Conservation (phyloP, 2,888 invertebrate species). For the Dasypolia templi region DNA sequence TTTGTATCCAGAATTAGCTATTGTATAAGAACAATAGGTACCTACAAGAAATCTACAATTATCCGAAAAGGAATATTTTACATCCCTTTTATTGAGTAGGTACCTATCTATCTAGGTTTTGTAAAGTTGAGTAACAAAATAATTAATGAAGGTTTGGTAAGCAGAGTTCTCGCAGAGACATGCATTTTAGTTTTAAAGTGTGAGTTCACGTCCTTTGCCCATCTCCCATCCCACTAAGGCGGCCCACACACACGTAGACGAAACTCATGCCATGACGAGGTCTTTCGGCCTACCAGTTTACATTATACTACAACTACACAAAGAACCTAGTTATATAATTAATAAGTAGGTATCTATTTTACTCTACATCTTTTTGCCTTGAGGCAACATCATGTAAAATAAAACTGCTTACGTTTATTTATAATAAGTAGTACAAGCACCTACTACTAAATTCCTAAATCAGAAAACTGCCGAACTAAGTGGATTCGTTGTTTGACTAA, state of each 20-base stretch:
- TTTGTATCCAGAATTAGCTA: constrained; percentile 24
- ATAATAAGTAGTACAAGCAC: not conserved
- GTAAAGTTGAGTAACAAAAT: not conserved
- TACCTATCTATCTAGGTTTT: too few species aligned
- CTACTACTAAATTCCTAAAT: not conserved
- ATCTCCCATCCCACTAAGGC: too few species aligned
- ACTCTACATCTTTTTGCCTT: not conserved
- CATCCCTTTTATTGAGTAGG: not conserved
- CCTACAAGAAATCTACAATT: constrained; percentile 25
- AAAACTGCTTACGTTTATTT: not conserved
- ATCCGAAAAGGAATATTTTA: not conserved
- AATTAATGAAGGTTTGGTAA: not conserved
- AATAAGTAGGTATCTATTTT: not conserved
- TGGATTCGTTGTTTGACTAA: constrained; percentile 11
- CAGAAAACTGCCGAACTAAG: not conserved
- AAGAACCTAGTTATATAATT: not conserved
- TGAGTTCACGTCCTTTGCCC: not conserved
- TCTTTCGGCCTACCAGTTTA: not conserved
- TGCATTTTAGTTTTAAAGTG: not conserved
- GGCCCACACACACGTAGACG: not conserved
- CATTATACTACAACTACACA: too few species aligned
- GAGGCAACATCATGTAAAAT: not conserved
- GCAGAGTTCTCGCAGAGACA: not conserved
- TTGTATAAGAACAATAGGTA: constrained; percentile 1
- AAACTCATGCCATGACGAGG: not conserved